These are phyloP conservation scores for Plectrocnemia conspersa DNA, from an alignment of 1,140 invertebrate species.

Conservation along the genomic window DNA sequence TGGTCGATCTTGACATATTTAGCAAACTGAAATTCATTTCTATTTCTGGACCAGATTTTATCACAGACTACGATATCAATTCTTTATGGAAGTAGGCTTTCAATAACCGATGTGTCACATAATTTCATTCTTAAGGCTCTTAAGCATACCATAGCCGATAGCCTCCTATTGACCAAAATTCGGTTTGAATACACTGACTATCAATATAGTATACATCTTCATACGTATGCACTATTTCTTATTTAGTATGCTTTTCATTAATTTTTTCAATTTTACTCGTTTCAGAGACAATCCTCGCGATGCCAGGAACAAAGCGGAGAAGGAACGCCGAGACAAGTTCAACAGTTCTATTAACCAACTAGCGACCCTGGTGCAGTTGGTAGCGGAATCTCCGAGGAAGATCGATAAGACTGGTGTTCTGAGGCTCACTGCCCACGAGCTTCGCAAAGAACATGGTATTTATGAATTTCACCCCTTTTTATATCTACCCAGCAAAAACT, in stretches of 20 bases:
- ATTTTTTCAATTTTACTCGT: too few relatives aligned
- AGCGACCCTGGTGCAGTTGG: slow-evolving; percentile 75
- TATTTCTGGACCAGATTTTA: too few relatives aligned
- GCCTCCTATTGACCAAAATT: too few relatives aligned
- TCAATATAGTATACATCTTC: neutral
- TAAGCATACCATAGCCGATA: too few relatives aligned
- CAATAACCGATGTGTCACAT: too few relatives aligned
- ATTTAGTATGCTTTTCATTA: neutral
- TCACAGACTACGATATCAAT: too few relatives aligned
- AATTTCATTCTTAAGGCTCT: too few relatives aligned
- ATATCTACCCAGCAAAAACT: neutral
- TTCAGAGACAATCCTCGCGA: slow-evolving; percentile 64
- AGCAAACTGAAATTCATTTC: too few relatives aligned
- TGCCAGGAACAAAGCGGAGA: slow-evolving; percentile 79
- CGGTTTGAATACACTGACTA: too few relatives aligned
- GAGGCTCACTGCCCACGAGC: slow-evolving; percentile 72
- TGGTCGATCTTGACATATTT: too few relatives aligned
- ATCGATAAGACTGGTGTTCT: slow-evolving; percentile 88
- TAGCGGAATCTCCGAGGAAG: slow-evolving; percentile 70
- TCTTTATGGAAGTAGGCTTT: too few relatives aligned
- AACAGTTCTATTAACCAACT: slow-evolving; percentile 81
- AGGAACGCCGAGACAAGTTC: slow-evolving; percentile 81
- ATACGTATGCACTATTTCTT: neutral
- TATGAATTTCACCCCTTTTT: slow-evolving; percentile 7
- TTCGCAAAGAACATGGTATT: slow-evolving; percentile 53